phyloP scores from a whole-genome alignment of 2,888 invertebrate species.

The Drosophila kanekoi region DNA sequence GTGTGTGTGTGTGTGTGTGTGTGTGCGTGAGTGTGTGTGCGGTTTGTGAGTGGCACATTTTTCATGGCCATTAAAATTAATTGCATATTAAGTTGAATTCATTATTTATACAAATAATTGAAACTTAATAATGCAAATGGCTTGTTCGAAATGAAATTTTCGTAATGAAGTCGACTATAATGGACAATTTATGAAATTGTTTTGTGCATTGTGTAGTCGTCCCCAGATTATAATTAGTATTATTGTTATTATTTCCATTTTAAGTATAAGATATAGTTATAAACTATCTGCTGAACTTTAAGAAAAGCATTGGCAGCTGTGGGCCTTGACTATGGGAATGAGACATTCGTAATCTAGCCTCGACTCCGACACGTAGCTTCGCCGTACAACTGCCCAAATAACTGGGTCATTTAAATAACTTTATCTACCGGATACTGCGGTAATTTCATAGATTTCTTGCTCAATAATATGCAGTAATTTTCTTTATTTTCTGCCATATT shows the following conservation, averaged over 20 bases:
- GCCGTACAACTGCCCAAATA: no score
- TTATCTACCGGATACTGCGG: no score
- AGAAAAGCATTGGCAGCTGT: no score
- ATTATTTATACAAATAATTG: slow-evolving; percentile 61
- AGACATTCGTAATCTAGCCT: no score
- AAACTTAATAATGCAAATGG: slow-evolving; percentile 53
- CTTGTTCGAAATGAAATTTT: slow-evolving; percentile 1
- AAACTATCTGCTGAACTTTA: no score
- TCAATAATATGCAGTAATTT: not conserved
- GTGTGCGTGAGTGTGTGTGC: not conserved
- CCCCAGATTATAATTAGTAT: no score
- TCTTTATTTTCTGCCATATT: not conserved
- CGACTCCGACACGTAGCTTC: no score
- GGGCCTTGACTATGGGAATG: no score
- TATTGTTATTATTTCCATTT: no score
- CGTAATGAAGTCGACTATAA: not conserved
- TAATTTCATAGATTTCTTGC: no score
- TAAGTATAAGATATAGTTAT: no score
- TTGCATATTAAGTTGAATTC: slow-evolving; percentile 43
- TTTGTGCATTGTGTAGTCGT: slow-evolving; percentile 1
- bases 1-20: slow-evolving; percentile 2
- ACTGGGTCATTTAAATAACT: no score
- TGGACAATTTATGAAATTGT: not conserved
- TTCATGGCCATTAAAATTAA: slow-evolving; percentile 57
- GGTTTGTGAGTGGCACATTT: slow-evolving; percentile 26